Conservation (phyloP, 2,113 vertebrate genomes). For the Bungarus multicinctus region DNA sequence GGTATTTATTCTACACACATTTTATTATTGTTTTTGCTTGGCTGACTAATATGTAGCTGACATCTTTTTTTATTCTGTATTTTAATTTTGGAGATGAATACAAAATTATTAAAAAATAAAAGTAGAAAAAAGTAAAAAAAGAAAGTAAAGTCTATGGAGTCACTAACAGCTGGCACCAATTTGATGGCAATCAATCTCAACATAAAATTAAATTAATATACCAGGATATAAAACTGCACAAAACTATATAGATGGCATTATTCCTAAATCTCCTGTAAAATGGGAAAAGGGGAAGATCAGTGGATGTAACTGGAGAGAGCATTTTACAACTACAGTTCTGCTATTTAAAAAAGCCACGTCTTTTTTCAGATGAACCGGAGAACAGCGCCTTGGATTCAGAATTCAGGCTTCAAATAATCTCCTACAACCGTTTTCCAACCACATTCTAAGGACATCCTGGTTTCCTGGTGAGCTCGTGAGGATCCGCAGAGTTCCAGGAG, state of each 20-base stretch:
- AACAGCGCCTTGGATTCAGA: neutral
- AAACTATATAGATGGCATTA: neutral
- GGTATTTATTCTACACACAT: neutral
- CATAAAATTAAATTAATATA: neutral
- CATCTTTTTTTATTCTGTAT: neutral
- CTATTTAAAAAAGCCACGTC: neutral
- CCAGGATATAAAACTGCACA: neutral
- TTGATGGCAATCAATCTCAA: neutral
- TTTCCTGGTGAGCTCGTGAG: neutral
- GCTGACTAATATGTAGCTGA: neutral
- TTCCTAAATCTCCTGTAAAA: neutral
- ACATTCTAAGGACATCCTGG: neutral
- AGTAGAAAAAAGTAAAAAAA: neutral
- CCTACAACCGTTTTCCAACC: neutral
- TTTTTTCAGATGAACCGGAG: neutral
- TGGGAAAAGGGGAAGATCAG: neutral
- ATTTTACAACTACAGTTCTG: neutral
- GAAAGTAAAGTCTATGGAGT: neutral
- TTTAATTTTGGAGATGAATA: neutral
- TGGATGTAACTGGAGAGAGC: neutral
- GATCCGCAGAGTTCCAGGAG: neutral
- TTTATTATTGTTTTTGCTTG: neutral
- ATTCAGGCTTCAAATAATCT: neutral
- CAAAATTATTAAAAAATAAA: too few relatives aligned
- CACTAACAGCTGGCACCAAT: neutral